Percentiles rank a stretch among this genome's conserved stretches.
Evolutionary conservation across 2,113 vertebrate species (phyloP).

Genomic region (Ophthalmolycus amberensis): DNA sequence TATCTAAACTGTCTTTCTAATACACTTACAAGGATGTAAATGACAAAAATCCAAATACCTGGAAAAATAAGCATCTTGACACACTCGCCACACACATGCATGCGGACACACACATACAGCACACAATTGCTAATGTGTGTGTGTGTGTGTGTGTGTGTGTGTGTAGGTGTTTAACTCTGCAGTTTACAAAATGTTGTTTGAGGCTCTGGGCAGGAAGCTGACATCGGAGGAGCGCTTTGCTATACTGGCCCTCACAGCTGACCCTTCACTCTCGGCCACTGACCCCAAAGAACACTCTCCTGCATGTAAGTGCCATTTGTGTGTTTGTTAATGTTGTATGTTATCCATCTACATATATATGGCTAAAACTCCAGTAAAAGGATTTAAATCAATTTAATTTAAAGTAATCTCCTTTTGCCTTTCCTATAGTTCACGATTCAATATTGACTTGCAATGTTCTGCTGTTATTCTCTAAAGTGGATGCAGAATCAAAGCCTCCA

Average conservation of each 20-base stretch:
- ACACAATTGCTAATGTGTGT: not conserved
- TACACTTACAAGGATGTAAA: not conserved
- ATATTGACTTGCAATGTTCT: constrained; percentile 8
- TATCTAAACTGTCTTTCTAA: not conserved
- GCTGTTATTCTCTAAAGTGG: constrained; percentile 25
- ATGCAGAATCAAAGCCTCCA: constrained; percentile 42
- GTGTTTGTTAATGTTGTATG: not conserved
- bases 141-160: constrained; percentile 42
- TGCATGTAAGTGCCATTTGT: constrained; percentile 29
- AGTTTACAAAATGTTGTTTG: constrained; percentile 86
- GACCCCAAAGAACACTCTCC: not conserved
- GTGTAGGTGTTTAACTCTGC: constrained; percentile 88
- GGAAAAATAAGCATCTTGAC: not conserved
- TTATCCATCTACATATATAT: not conserved
- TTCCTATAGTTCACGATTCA: not conserved
- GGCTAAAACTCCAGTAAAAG: not conserved
- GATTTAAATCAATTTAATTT: not conserved
- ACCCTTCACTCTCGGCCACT: constrained; percentile 48
- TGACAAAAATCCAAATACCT: not conserved
- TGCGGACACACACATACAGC: not conserved
- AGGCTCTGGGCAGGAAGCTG: constrained; percentile 73
- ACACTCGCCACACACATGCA: not conserved
- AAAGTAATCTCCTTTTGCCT: not conserved
- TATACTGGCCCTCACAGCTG: constrained; percentile 83
- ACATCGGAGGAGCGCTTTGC: constrained; percentile 84